Evolutionary conservation across 2,888 invertebrate species (phyloP).

Genomic region (Heliconius ethilla): DNA sequence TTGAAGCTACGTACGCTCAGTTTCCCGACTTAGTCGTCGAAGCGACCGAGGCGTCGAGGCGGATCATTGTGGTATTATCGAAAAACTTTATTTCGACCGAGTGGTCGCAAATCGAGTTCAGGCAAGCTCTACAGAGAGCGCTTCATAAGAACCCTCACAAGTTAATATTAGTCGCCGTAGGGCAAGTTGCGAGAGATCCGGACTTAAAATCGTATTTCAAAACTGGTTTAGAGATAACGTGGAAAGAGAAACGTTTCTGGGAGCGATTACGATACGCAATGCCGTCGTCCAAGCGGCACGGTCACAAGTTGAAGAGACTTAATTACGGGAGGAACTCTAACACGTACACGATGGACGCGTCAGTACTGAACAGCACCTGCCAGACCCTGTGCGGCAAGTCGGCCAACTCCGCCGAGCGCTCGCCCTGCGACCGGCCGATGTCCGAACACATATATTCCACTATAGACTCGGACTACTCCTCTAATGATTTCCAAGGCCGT

Average conservation of each 20-base stretch:
- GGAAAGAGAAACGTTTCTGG: constrained; percentile 97
- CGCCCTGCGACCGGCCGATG: constrained; percentile 87
- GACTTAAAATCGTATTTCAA: constrained; percentile 94
- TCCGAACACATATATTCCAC: constrained; percentile 95
- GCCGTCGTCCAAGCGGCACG: constrained; percentile 88
- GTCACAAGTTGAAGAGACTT: constrained; percentile 78
- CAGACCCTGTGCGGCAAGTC: constrained; percentile 82
- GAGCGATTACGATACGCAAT: constrained; percentile 94
- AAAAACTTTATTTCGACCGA: constrained; percentile 95
- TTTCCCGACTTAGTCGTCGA: constrained; percentile 90
- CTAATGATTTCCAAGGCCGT: constrained; percentile 75
- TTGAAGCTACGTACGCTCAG: constrained; percentile 86
- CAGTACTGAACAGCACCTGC: constrained; percentile 83
- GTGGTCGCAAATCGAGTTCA: constrained; percentile 95
- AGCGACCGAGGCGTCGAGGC: constrained; percentile 92
- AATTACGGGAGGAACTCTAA: constrained; percentile 91
- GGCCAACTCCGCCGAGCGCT: constrained; percentile 79
- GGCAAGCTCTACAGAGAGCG: constrained; percentile 94
- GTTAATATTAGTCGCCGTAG: constrained; percentile 91
- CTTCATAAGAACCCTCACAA: constrained; percentile 91
- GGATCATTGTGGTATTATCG: constrained; percentile 93
- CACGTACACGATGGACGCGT: constrained; percentile 90
- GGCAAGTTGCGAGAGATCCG: constrained; percentile 91
- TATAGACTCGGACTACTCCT: constrained; percentile 94
- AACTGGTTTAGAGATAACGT: constrained; percentile 91